A percentile compares a stretch with the other conserved stretches of the same genome.
Evolutionary conservation across 2,888 invertebrate species (phyloP).

Genomic region (Trichopria drosophilae): DNA sequence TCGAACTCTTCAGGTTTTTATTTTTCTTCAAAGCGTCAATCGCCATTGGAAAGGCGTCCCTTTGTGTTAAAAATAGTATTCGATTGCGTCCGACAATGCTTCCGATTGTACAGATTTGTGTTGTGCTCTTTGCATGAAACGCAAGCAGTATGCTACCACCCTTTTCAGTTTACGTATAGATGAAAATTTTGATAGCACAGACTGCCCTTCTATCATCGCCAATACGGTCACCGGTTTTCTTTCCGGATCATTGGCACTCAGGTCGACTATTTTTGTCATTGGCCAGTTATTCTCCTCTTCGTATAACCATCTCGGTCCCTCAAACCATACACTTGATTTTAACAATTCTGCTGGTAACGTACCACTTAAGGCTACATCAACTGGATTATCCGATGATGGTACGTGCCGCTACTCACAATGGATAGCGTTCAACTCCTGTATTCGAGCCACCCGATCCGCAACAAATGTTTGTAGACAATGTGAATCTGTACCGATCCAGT

Average conservation of each 20-base stretch:
- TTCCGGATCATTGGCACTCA: background rate
- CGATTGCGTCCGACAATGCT: constrained; percentile 3
- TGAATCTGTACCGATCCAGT: no score
- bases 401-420: constrained; percentile 18
- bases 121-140: constrained; percentile 9
- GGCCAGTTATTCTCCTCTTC: no score
- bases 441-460: no score
- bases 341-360: no score
- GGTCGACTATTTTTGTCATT: background rate
- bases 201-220: background rate
- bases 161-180: background rate
- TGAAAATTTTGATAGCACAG: no score
- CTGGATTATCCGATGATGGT: no score
- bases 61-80: constrained; percentile 4
- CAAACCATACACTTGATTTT: no score
- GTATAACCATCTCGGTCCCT: no score
- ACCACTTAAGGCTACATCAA: constrained; percentile 20
- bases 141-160: constrained; percentile 6
- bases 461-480: no score
- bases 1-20: background rate
- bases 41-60: background rate
- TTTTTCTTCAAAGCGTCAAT: background rate
- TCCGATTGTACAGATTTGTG: background rate
- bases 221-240: background rate
- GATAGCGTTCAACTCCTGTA: no score